Evolutionary conservation across 2,797 vertebrate species (phyloP).

Genomic region (Psittacula echo): DNA sequence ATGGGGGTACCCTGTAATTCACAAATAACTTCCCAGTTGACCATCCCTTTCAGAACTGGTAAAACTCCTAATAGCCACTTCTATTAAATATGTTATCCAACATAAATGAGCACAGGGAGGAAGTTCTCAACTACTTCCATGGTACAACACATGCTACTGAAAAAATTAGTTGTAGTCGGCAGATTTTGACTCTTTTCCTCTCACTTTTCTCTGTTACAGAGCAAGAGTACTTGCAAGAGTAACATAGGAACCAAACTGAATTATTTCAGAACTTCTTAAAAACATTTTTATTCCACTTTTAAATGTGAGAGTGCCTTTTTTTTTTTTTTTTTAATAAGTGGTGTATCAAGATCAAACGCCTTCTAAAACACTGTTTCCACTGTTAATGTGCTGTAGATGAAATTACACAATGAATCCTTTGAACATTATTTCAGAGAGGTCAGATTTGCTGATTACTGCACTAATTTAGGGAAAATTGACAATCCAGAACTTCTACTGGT

Average conservation of each 20-base stretch:
- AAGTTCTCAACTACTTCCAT: constrained; percentile 4
- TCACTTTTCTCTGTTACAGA: background rate
- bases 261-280: constrained; percentile 12
- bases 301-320: background rate
- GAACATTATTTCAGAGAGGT: background rate
- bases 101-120: background rate
- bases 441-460: constrained; percentile 33
- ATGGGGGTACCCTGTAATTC: background rate
- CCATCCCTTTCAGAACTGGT: background rate
- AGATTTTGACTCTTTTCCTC: background rate
- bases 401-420: background rate
- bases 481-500: background rate
- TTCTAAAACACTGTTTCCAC: constrained; percentile 41
- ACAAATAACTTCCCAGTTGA: background rate
- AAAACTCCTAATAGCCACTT: background rate
- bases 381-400: background rate
- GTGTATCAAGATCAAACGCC: constrained; percentile 18
- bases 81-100: background rate
- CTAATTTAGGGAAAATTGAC: background rate
- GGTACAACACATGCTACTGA: background rate
- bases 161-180: background rate
- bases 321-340: background rate
- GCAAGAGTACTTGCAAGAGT: constrained; percentile 2
- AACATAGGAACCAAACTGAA: background rate
- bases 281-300: background rate